These are phyloP conservation scores for human (Homo sapiens) DNA, from an alignment of 2,113 vertebrate genomes.

Conservation along the genomic window DNA sequence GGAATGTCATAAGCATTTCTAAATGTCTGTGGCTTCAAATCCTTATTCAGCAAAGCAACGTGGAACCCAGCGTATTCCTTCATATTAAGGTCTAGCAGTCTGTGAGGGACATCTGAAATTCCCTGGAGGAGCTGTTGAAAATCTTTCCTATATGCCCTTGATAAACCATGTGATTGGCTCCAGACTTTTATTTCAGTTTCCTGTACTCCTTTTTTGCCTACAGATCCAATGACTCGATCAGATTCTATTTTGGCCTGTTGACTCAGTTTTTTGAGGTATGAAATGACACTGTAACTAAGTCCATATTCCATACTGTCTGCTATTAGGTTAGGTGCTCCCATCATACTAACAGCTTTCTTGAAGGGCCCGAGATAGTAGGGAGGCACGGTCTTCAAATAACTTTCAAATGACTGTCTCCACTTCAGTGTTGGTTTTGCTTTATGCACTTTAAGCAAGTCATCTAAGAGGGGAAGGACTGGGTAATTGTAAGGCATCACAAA, in stretches of 20 bases:
- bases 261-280: constrained; percentile 98
- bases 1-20: constrained; percentile 98
- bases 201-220: constrained; percentile 92
- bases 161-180: constrained; percentile 89
- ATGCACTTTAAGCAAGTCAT: constrained; percentile 98
- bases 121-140: constrained; percentile 94
- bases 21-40: constrained; percentile 95
- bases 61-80: constrained; percentile 98
- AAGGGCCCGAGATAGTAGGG: constrained; percentile 97
- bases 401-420: constrained; percentile 98
- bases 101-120: constrained; percentile 89
- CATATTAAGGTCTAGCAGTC: constrained; percentile 92
- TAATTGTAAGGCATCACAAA: no score
- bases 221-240: constrained; percentile 92
- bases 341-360: constrained; percentile 97
- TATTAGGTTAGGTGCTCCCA: constrained; percentile 97
- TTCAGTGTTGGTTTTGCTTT: constrained; percentile 97
- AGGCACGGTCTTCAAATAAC: constrained; percentile 98
- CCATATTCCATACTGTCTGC: constrained; percentile 98
- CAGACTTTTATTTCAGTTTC: constrained; percentile 95
- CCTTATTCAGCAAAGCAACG: constrained; percentile 94
- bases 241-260: constrained; percentile 98
- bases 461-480: constrained; percentile 76
- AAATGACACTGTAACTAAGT: constrained; percentile 97
- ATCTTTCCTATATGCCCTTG: constrained; percentile 91